Evolutionary conservation across 2,113 vertebrate species (phyloP), one percentile per base, ranked within the genome.

Genomic region (Bombycilla garrulus): DNA sequence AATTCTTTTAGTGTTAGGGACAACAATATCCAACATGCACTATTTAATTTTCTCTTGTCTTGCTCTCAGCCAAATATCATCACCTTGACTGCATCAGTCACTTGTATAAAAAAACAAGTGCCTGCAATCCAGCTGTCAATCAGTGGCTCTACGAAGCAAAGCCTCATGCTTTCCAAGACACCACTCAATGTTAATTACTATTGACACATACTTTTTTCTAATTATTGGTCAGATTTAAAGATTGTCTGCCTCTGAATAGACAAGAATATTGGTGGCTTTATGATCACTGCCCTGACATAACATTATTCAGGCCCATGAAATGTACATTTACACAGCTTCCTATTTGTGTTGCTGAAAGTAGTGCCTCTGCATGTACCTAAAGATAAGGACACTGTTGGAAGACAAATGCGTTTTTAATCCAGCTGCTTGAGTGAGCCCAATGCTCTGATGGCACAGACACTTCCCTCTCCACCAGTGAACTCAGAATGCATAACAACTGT

Each of bases 401-500:
- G 35, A 35, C 5, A 78, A 82, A 69, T 35, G 5, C 4, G 36
- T 16, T 61, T 66, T 74, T 4, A 79, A 71, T 44, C 22, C 53
- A 72, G 24, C 62, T 87, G 38, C 38, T 87, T 2, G 4, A 47
- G 57, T 67, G 45, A 84, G 58, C 21, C n/a, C 57, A 33, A 9
- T 36, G 28, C n/a, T 81, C 51, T 67, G 38, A 36, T 29, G 45
- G 22, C 48, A 51, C 24, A 77, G 15, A 13, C 33, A 56, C 10
- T 50, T 84, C 28, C 40, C 44, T 31, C 35, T 45, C 25, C 38
- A 45, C 23, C n/a, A 50, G 14, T 12, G 20, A 56, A 8, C 40
- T n/a, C 2, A 6, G 48, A 48, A 22, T 31, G 24, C 4, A 0
- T 16, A 12, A 35, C 11, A 79, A 73, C 0, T 48, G 8, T 21